These are phyloP conservation scores for Cryptotis parvus DNA, from an alignment of 2,113 vertebrate species.

Conservation along the genomic window DNA sequence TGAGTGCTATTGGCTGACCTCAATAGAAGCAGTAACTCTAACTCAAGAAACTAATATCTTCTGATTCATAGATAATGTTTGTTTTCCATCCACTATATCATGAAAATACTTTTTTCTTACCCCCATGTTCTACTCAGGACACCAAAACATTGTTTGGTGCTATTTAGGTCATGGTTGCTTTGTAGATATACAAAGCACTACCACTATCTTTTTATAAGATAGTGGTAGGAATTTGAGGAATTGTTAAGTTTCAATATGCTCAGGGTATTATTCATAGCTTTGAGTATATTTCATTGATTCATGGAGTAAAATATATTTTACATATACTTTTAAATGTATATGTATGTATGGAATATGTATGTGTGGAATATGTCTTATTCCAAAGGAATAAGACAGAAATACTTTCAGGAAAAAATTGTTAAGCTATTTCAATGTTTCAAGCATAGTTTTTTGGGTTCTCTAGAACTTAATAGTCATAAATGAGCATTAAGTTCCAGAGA, in stretches of 20 bases:
- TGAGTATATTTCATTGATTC: not conserved
- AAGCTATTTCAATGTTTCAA: not conserved
- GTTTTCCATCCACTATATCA: slow-evolving; percentile 4
- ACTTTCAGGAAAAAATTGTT: not conserved
- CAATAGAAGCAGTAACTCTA: not conserved
- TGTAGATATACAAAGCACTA: not conserved
- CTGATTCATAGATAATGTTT: not conserved
- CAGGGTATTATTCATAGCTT: not conserved
- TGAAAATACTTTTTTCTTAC: not conserved
- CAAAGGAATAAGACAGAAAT: no score
- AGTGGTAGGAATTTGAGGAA: not conserved
- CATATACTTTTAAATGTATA: not conserved
- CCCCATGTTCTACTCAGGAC: not conserved
- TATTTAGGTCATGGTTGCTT: not conserved
- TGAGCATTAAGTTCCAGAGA: no score
- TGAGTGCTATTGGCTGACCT: not conserved
- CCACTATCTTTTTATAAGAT: not conserved
- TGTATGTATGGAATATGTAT: no score
- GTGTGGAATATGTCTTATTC: no score
- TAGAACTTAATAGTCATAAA: not conserved
- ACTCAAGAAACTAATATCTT: not conserved
- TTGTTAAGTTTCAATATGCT: not conserved
- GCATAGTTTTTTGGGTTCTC: not conserved
- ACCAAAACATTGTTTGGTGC: not conserved
- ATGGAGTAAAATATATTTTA: not conserved